Evolutionary conservation across 2,113 vertebrate species (phyloP).

Genomic region (Gymnarchus niloticus): DNA sequence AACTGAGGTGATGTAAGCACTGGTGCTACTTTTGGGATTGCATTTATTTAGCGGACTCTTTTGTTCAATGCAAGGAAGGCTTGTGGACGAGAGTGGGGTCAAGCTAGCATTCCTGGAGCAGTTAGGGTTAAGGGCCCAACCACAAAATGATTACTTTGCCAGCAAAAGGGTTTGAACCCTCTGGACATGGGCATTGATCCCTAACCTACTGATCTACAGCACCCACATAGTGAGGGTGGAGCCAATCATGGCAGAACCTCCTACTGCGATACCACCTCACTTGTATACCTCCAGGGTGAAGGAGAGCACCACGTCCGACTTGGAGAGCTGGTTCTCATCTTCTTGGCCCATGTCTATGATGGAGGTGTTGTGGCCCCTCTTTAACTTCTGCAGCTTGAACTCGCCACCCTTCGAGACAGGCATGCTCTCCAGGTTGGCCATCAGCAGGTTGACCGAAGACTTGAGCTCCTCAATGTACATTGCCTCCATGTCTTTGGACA

Average conservation of each 20-base stretch:
- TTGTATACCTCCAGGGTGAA: conserved; percentile 97
- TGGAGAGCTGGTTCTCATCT: conserved; percentile 95
- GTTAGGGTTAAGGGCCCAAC: not conserved
- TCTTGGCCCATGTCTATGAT: conserved; percentile 99
- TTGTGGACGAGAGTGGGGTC: not conserved
- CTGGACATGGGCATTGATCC: not conserved
- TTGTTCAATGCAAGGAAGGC: not conserved
- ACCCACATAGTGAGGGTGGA: not conserved
- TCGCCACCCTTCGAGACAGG: conserved; percentile 96
- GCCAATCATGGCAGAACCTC: not conserved
- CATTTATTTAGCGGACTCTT: not conserved
- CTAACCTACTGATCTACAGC: not conserved
- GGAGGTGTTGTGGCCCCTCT: conserved; percentile 92
- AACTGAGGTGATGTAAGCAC: not conserved
- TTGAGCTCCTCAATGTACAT: conserved; percentile 96
- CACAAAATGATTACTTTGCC: not conserved
- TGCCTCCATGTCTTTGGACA: conserved; percentile 95
- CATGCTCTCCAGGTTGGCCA: conserved; percentile 99
- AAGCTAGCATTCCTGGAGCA: not conserved
- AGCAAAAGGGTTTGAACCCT: not conserved
- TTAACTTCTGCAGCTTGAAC: conserved; percentile 97
- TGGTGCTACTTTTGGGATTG: not conserved
- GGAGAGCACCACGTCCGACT: conserved; percentile 90
- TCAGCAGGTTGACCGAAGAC: conserved; percentile 92
- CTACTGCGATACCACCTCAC: conserved; percentile 40